These are phyloP conservation scores for Formica aserva DNA, from an alignment of 2,888 invertebrate genomes.

Conservation along the genomic window DNA sequence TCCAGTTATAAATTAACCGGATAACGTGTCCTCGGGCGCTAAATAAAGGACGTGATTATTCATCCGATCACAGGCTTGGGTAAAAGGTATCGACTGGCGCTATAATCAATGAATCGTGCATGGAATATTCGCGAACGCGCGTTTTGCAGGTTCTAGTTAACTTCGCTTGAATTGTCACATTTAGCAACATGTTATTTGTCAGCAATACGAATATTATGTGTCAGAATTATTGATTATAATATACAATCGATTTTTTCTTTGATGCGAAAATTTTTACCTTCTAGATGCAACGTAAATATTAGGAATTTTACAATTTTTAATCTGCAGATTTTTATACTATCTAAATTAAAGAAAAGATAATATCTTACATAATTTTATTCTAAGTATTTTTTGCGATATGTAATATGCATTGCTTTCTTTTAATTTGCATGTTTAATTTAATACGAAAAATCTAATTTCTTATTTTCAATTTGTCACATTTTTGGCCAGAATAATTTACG, in stretches of 20 bases:
- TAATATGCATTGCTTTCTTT: neutral
- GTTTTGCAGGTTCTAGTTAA: constrained; percentile 17
- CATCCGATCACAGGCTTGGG: constrained; percentile 22
- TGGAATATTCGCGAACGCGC: constrained; percentile 5
- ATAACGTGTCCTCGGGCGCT: constrained; percentile 46
- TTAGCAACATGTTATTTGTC: neutral
- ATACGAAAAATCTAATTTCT: neutral
- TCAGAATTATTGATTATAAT: neutral
- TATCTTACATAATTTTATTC: neutral
- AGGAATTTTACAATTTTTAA: neutral
- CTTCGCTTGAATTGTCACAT: neutral
- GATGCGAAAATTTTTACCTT: neutral
- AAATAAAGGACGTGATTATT: constrained; percentile 47
- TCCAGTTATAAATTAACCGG: constrained; percentile 45
- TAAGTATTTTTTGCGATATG: neutral
- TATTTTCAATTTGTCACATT: neutral
- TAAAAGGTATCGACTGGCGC: constrained; percentile 19
- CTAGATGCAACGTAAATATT: neutral
- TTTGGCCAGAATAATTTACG: no score
- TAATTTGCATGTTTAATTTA: neutral
- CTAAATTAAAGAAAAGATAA: neutral
- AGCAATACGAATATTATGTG: neutral
- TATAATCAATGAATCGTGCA: constrained; percentile 26
- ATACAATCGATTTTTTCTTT: neutral
- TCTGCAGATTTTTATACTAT: neutral